Base-by-base conservation (phyloP, 2,888 invertebrate species). In the Leptogaster cylindrica region DNA sequence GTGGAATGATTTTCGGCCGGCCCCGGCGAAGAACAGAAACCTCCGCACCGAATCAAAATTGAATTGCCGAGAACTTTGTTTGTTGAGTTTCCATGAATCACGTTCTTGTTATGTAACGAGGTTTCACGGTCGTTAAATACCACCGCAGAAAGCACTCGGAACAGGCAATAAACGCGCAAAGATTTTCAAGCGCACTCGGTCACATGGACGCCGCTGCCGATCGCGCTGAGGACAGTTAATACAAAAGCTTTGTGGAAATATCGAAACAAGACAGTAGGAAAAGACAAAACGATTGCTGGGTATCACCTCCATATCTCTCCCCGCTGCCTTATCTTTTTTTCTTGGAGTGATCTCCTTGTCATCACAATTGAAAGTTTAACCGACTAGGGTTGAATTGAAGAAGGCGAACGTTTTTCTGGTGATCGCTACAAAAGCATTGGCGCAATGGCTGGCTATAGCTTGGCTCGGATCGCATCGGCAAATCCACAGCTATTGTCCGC, bases 91-190 rank as follows among this genome's bases (percentile, higher is more conserved):
- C 64, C 31, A 64, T 64, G 64, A 64, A 64, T 64, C 64, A 64
- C 48, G 48, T 64, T 64, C 64, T 64, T 64, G 33, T 64, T 64
- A 64, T 64, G 64, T 64, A 64, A 64, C 48, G 16, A 46, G 44
- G 12, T 64, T 64, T 64, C 64, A 64, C 48, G 64, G 64, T 18
- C 64, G 36, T 28, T 46, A 33, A 63, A 52, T 52, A 52, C 31
- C 33, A 33, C 31, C 31, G 33, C 52, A 31, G 52, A 52, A 33
- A 52, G 52, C 33, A 52, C 41, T 58, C 58, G 58, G 25, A 58
- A 58, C 58, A 39, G 41, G 58, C 27, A 36, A 58, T 39, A 58
- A 52, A 16, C 52, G 52, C 52, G 31, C 52, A 52, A 52, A 52
- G 52, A 52, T 52, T 52, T 52, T 33, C 52, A 52, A 52, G 52